Percentiles rank a stretch among this genome's conserved stretches.
These are phyloP conservation scores for Craterocephalus amniculus DNA, from an alignment of 2,797 vertebrate species.

Conservation along the genomic window DNA sequence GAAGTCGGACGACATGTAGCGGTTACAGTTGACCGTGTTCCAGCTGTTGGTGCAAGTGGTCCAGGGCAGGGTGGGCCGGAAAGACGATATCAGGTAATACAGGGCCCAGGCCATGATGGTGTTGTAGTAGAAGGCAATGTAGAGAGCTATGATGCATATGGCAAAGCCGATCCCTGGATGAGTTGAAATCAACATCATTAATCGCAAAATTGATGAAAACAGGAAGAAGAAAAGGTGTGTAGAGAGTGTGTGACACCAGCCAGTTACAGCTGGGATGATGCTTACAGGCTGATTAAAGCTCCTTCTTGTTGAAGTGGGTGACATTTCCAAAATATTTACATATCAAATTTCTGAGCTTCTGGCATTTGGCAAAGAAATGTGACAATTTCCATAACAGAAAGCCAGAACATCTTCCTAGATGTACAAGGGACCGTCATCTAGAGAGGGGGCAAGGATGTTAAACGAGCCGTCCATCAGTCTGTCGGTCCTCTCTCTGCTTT, in stretches of 20 bases:
- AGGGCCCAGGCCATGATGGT: constrained; percentile 99
- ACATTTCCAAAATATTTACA: constrained; percentile 76
- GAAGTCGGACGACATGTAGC: constrained; percentile 88
- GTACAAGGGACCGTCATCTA: constrained; percentile 33
- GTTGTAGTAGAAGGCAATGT: constrained; percentile 98
- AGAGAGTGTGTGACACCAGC: constrained; percentile 6
- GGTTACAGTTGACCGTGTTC: constrained; percentile 95
- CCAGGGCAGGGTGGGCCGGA: constrained; percentile 91
- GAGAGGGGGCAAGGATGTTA: constrained; percentile 36
- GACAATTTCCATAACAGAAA: constrained; percentile 87
- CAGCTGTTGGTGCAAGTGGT: constrained; percentile 91
- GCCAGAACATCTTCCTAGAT: constrained; percentile 40
- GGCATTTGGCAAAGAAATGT: constrained; percentile 85
- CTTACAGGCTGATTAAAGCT: constrained; percentile 59
- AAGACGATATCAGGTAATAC: constrained; percentile 96
- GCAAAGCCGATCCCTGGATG: constrained; percentile 93
- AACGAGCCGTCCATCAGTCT: constrained; percentile 46
- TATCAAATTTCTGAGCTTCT: constrained; percentile 70
- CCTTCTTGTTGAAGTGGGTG: constrained; percentile 52
- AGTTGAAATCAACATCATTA: neutral
- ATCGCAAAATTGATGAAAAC: neutral
- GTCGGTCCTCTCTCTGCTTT: constrained; percentile 4
- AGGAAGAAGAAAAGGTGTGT: neutral
- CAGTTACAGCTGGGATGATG: constrained; percentile 10
- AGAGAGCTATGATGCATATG: constrained; percentile 97